Evolutionary conservation across 2,797 vertebrate genomes (phyloP).

Genomic region (Valencia hispanica): DNA sequence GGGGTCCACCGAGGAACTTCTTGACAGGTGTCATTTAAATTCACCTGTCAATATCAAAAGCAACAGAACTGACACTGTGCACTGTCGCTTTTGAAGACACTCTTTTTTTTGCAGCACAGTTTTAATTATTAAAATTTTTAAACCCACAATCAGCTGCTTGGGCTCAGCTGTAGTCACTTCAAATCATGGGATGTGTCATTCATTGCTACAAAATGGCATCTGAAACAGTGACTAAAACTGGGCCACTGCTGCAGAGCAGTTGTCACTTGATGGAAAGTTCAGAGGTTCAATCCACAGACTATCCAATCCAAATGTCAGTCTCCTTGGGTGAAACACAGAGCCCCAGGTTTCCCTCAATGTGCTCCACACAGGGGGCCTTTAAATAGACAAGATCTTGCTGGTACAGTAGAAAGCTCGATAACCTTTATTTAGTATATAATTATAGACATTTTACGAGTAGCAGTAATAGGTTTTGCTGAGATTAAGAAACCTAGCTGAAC

Average conservation of each 20-base stretch:
- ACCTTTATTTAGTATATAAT: neutral
- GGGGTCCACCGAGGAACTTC: neutral
- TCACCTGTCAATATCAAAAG: neutral
- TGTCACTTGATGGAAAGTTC: slow-evolving; percentile 2
- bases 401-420: neutral
- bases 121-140: neutral
- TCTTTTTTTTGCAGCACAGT: neutral
- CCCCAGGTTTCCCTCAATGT: neutral
- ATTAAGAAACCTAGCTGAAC: neutral
- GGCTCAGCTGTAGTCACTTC: neutral
- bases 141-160: neutral
- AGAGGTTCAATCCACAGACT: neutral
- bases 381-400: neutral
- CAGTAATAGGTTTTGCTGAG: neutral
- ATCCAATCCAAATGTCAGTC: neutral
- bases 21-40: neutral
- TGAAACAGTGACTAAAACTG: neutral
- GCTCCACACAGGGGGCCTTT: neutral
- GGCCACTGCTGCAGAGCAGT: neutral
- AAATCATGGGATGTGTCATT: neutral
- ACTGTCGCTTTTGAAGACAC: neutral
- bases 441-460: neutral
- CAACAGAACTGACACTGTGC: neutral
- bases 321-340: neutral
- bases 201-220: neutral